Evolutionary conservation across 2,113 vertebrate genomes (phyloP).

Genomic region (Riparia riparia): DNA sequence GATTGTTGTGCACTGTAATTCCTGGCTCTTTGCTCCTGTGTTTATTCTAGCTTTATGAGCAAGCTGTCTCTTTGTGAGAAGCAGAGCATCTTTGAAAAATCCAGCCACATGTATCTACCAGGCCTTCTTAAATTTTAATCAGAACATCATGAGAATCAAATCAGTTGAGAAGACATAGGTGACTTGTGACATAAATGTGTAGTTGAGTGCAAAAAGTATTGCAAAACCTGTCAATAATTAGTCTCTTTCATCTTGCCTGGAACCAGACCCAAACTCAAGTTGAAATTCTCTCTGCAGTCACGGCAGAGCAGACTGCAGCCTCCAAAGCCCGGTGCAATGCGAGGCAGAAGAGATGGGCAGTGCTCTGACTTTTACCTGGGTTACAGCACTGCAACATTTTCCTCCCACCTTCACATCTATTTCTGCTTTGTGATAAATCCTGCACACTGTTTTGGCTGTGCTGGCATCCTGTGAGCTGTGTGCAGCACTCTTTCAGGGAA

Average conservation of each 20-base stretch:
- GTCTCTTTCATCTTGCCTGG: neutral
- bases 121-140: neutral
- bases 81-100: neutral
- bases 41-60: neutral
- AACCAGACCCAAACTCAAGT: neutral
- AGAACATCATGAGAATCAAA: neutral
- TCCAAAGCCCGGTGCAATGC: neutral
- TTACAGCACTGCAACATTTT: neutral
- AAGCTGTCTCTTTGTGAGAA: neutral
- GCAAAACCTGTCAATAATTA: neutral
- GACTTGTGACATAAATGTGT: neutral
- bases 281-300: neutral
- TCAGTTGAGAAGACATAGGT: neutral
- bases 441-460: fast-evolving
- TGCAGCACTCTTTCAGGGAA: neutral
- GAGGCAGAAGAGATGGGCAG: neutral
- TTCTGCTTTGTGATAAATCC: neutral
- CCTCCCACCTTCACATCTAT: fast-evolving
- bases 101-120: neutral
- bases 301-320: neutral
- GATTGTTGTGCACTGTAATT: neutral
- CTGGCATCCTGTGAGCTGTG: neutral
- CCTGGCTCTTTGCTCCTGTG: neutral
- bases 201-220: neutral
- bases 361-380: neutral